These are phyloP conservation scores for Typhlichthys subterraneus DNA, from an alignment of 2,797 vertebrate genomes.

Conservation along the genomic window DNA sequence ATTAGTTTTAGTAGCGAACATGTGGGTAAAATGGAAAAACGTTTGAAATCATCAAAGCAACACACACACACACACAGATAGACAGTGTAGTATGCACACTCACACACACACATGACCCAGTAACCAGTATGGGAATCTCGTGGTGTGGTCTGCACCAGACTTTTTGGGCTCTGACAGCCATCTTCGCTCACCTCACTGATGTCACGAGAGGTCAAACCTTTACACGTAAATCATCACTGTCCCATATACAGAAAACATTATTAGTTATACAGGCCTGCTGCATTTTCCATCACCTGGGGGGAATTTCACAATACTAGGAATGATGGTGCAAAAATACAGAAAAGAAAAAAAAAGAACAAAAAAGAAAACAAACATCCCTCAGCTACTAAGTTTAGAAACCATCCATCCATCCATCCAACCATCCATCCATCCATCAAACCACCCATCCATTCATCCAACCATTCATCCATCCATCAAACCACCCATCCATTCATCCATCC, in stretches of 20 bases:
- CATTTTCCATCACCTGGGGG: conserved; percentile 23
- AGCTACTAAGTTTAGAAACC: too few relatives aligned
- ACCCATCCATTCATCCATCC: too few relatives aligned
- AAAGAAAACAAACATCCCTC: too few relatives aligned
- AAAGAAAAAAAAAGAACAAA: too few relatives aligned
- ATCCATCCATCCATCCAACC: too few relatives aligned
- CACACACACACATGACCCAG: conserved; percentile 8
- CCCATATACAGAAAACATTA: conserved; percentile 41
- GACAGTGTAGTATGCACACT: neutral
- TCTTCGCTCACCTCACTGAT: conserved; percentile 70
- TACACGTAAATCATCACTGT: conserved; percentile 65
- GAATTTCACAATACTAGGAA: too few relatives aligned
- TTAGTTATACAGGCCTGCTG: conserved; percentile 52
- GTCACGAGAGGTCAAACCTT: conserved; percentile 62
- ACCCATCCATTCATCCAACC: too few relatives aligned
- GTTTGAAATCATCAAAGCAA: conserved; percentile 21
- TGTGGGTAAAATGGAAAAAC: neutral
- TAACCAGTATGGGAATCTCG: conserved; percentile 54
- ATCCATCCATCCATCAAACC: too few relatives aligned
- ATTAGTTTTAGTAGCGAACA: neutral
- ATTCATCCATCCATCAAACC: too few relatives aligned
- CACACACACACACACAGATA: neutral
- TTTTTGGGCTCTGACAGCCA: conserved; percentile 54
- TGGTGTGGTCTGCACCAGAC: conserved; percentile 65
- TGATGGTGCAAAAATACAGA: too few relatives aligned